Evolutionary conservation across 2,888 invertebrate genomes (phyloP).

Genomic region (Tipula lateralis): DNA sequence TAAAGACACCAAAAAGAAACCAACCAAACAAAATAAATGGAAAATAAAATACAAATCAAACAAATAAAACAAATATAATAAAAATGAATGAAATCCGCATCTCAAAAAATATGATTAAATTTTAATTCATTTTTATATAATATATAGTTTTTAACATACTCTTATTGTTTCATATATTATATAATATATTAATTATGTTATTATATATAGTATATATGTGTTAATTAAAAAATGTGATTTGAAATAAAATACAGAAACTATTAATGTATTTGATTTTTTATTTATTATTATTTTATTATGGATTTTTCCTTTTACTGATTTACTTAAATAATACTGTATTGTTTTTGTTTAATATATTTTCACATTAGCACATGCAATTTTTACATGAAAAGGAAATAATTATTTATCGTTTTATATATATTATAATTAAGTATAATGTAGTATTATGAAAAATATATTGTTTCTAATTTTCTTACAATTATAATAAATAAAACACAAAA

Average conservation of each 20-base stretch:
- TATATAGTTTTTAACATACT: background rate
- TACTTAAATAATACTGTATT: background rate
- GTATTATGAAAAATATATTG: background rate
- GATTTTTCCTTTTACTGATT: background rate
- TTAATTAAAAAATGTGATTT: background rate
- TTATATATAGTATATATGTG: background rate
- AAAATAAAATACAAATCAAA: background rate
- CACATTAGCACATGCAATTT: background rate
- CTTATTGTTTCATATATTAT: background rate
- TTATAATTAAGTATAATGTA: background rate
- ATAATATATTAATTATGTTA: background rate
- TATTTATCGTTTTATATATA: background rate
- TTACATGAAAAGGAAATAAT: background rate
- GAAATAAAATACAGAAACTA: constrained; percentile 2
- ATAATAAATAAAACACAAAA: background rate
- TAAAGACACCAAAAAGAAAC: background rate
- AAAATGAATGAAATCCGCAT: background rate
- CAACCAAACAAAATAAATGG: background rate
- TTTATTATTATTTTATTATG: too few species aligned
- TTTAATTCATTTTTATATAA: background rate
- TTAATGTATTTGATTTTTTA: background rate
- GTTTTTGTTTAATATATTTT: background rate
- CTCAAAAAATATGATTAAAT: background rate
- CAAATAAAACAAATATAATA: background rate
- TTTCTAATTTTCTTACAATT: background rate